Base-by-base conservation (phyloP, 2,888 invertebrate species). In the Rapana venosa region DNA sequence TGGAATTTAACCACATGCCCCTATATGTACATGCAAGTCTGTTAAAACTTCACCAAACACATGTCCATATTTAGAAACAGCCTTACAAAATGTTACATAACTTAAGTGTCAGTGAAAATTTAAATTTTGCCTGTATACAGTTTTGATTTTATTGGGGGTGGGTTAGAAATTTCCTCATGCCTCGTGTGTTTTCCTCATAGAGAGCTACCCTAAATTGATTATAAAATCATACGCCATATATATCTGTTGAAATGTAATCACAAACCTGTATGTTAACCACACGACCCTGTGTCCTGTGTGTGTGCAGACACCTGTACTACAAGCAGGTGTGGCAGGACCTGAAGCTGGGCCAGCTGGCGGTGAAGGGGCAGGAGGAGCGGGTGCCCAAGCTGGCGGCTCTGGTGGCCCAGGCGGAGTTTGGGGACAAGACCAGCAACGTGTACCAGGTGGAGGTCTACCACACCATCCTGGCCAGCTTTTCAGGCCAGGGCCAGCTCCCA, bases 291-390 rank as follows among this genome's bases (percentile, higher is more conserved):
- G 30, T 91, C 47, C 2, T 15, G 35, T 79, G 81, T 88, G 79
- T 56, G 92, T 93, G 26, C 92, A 97, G 97, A 93, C 97, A 98
- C 96, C 97, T 98, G 96, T 98, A 98, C 96, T 98, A 98, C 95
- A 97, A 98, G 92, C 98, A 98, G 96, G 98, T 98, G 2, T 97
- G 97, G 94, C 97, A 97, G 81, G 98, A 98, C 96, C 98, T 92
- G 96, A 97, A 87, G 84, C 88, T 90, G 95, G 98, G 97, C 32
- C 97, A 97, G 91, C 97, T 98, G 30, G 97, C 97, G 90, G 97
- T 97, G 17, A 97, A 32, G 26, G 87, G 81, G 15, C 32, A 83
- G 79, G 91, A 91, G 35, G 58, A 26, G 47, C 89, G 56, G 35
- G n/a, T 92, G 30, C 88, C 90, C 66, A 91, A 87, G 94, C 97